These are phyloP conservation scores for Indri indri DNA, from an alignment of 2,113 vertebrate species.

Conservation along the genomic window DNA sequence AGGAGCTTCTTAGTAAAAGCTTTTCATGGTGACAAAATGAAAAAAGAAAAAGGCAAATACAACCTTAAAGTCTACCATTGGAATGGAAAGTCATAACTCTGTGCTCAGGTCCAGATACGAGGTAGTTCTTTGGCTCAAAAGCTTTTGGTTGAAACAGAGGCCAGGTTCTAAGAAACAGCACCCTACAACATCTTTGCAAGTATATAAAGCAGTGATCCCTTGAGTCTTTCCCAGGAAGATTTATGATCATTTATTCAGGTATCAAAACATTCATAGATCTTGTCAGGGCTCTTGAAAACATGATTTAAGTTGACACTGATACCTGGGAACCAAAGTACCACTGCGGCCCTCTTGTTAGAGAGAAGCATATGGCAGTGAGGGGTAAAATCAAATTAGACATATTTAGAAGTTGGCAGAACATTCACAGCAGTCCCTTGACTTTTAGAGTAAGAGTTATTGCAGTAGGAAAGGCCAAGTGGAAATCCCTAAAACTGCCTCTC, in stretches of 20 bases:
- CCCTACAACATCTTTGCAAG: not conserved
- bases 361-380: not conserved
- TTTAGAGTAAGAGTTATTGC: not conserved
- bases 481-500: not conserved
- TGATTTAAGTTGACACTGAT: not conserved
- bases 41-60: not conserved
- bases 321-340: not conserved
- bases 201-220: not conserved
- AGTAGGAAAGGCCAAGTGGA: not conserved
- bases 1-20: constrained; percentile 13
- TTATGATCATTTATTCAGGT: not conserved
- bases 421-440: not conserved
- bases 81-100: not conserved
- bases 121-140: not conserved
- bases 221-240: not conserved
- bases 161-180: not conserved
- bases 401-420: not conserved
- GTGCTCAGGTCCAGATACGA: not conserved
- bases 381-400: not conserved
- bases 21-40: constrained; percentile 11
- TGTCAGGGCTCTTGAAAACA: not conserved
- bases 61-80: not conserved
- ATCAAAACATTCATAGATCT: not conserved
- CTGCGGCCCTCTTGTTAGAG: not conserved
- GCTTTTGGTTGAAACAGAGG: not conserved